Conservation (phyloP, 2,888 invertebrate species). For the Nematopogon swammerdamellus region DNA sequence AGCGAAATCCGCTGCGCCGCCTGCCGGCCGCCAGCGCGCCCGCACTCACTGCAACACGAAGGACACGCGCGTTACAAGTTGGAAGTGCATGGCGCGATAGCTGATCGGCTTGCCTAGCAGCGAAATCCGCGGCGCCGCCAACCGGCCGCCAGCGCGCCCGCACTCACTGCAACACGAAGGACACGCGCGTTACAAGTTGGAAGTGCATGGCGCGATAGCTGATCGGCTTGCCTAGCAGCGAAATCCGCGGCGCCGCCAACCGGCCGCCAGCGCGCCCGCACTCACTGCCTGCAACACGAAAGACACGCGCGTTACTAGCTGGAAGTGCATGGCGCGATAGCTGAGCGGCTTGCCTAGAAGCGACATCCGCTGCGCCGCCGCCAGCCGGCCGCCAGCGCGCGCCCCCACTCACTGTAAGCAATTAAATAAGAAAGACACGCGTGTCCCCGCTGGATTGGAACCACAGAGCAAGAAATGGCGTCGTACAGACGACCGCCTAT, state of each 20-base stretch:
- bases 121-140: conserved; percentile 86
- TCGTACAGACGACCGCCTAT: too few species aligned
- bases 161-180: conserved; percentile 35
- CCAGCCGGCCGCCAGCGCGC: conserved; percentile 64
- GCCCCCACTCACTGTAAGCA: conserved; percentile 42
- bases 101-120: conserved; percentile 89
- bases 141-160: conserved; percentile 62
- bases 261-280: conserved; percentile 60
- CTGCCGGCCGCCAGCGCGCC: conserved; percentile 65
- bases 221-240: conserved; percentile 88
- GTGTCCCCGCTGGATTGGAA: conserved; percentile 84
- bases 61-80: conserved; percentile 71
- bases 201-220: conserved; percentile 84
- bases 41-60: conserved; percentile 39
- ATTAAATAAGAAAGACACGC: conserved; percentile 25
- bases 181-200: conserved; percentile 76
- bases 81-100: conserved; percentile 84
- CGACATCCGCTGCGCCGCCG: conserved; percentile 80
- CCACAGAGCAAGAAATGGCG: too few species aligned
- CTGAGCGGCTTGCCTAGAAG: conserved; percentile 89
- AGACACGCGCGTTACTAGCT: conserved; percentile 71
- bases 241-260: conserved; percentile 84
- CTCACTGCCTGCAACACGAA: conserved; percentile 32
- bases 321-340: conserved; percentile 84
- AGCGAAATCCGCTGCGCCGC: conserved; percentile 88